Evolutionary conservation across 2,888 invertebrate species (phyloP).

Genomic region (Leucophora obtusa): DNA sequence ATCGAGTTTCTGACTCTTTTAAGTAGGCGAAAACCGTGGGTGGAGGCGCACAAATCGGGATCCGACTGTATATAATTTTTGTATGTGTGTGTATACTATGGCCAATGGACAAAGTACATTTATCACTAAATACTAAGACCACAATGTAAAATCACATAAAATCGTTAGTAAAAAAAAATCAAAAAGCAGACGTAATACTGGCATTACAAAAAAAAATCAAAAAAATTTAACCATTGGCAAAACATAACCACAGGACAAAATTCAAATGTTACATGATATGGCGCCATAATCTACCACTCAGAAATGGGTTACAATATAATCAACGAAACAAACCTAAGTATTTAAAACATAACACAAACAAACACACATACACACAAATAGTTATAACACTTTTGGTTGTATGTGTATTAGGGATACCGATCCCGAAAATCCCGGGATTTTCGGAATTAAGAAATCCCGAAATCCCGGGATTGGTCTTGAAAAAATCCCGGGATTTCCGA

Average conservation of each 20-base stretch:
- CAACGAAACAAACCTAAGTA: no score
- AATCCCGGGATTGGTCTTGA: no score
- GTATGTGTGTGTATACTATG: not conserved
- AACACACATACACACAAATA: no score
- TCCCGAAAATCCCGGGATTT: no score
- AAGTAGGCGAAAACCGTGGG: no score
- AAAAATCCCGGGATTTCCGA: no score
- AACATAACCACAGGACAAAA: constrained; percentile 53
- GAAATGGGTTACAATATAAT: constrained; percentile 24
- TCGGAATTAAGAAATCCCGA: no score
- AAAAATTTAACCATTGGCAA: constrained; percentile 31
- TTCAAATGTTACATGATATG: constrained; percentile 43
- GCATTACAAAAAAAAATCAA: constrained; percentile 55
- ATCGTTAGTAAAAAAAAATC: constrained; percentile 24
- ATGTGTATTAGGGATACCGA: no score
- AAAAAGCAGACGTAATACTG: constrained; percentile 48
- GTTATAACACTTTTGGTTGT: no score
- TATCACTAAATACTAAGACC: constrained; percentile 58
- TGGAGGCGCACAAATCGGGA: no score
- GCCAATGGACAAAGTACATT: constrained; percentile 57
- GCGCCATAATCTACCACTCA: constrained; percentile 56
- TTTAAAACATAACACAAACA: no score
- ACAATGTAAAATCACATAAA: constrained; percentile 57
- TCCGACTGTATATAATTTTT: not conserved
- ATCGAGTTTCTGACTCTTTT: no score